A percentile compares a stretch with the other conserved stretches of the same genome.
phyloP scores from a whole-genome alignment of 2,113 vertebrate species.

The Zosterops lateralis region DNA sequence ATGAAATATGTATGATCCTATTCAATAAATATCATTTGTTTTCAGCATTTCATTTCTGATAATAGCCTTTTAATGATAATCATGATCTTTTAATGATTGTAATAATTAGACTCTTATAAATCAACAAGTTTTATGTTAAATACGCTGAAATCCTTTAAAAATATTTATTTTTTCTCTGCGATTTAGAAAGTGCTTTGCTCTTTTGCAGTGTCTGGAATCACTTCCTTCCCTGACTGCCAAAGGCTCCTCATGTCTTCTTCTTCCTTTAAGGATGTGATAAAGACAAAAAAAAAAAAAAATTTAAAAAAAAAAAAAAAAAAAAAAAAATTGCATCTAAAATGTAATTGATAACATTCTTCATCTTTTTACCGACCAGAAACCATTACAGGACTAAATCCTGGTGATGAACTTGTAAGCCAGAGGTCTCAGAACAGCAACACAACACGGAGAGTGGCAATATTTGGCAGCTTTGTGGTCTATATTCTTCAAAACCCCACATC shows the following conservation, averaged over 20 bases:
- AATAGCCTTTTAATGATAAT: slow-evolving; percentile 57
- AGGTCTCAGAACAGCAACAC: background rate
- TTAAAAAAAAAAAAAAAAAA: background rate
- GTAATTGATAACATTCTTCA: slow-evolving; percentile 14
- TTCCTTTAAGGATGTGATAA: slow-evolving; percentile 35
- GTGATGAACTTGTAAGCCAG: background rate
- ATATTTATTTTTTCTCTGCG: slow-evolving; percentile 28
- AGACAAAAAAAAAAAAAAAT: background rate
- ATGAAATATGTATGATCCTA: slow-evolving; percentile 43
- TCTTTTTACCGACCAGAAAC: background rate
- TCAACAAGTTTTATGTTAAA: slow-evolving; percentile 28
- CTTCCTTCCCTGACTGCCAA: background rate
- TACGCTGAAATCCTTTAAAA: slow-evolving; percentile 30
- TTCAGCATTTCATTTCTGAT: slow-evolving; percentile 55
- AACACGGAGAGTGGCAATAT: background rate
- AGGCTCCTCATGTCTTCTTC: background rate
- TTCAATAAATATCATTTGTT: slow-evolving; percentile 53
- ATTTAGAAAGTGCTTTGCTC: slow-evolving; percentile 53
- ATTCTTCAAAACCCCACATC: background rate
- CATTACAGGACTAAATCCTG: background rate
- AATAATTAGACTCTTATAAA: slow-evolving; percentile 45
- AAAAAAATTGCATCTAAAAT: slow-evolving; percentile 16
- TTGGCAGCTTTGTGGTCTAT: background rate
- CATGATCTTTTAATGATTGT: slow-evolving; percentile 19
- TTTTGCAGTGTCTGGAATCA: slow-evolving; percentile 25